phyloP scores from a whole-genome alignment of 2,888 invertebrate genomes.

The Mactromeris polynyma region DNA sequence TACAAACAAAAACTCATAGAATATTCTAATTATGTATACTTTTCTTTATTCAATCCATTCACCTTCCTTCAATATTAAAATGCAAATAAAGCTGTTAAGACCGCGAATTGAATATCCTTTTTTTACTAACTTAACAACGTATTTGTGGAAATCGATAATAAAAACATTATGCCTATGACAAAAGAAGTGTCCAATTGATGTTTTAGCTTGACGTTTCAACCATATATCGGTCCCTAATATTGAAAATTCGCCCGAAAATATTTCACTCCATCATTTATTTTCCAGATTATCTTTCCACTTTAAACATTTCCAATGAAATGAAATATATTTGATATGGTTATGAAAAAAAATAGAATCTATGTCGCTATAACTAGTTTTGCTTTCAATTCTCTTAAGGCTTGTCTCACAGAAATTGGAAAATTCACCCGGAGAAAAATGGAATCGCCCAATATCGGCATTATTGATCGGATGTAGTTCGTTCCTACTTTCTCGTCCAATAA shows the following conservation, averaged over 20 bases:
- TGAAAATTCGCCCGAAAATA: not conserved
- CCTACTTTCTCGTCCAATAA: slow-evolving; percentile 11
- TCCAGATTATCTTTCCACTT: no score
- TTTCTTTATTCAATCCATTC: no score
- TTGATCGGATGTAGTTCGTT: slow-evolving; percentile 3
- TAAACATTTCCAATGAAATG: no score
- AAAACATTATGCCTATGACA: not conserved
- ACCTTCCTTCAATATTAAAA: no score
- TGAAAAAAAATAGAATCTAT: not conserved
- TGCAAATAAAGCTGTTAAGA: not conserved
- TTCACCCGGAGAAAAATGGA: slow-evolving; percentile 22
- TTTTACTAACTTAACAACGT: not conserved
- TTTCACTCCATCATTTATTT: no score
- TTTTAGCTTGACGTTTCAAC: not conserved
- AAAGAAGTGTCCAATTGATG: not conserved
- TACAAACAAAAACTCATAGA: no score
- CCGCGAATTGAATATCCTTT: not conserved
- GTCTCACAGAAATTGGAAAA: slow-evolving; percentile 1
- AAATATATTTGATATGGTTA: no score
- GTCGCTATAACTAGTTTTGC: not conserved
- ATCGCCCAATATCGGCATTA: slow-evolving; percentile 35
- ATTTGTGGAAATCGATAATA: not conserved
- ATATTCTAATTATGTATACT: no score
- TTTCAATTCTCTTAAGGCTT: not conserved
- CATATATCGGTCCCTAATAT: not conserved